phyloP scores from a whole-genome alignment of 2,113 vertebrate genomes.

The Aix galericulata region DNA sequence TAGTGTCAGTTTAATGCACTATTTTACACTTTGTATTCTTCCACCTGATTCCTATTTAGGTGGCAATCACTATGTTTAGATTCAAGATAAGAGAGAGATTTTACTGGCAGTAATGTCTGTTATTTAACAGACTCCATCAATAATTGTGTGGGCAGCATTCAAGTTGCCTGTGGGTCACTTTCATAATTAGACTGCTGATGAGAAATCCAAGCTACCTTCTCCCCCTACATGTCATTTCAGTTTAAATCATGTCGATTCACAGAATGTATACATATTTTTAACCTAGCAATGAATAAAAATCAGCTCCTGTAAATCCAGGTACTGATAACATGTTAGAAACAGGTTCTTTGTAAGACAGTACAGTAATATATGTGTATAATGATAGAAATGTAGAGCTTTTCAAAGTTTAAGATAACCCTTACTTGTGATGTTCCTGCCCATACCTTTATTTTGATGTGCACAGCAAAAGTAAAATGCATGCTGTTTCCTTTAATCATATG shows the following conservation, averaged over 20 bases:
- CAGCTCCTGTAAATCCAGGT: neutral
- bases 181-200: conserved; percentile 39
- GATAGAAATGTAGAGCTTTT: neutral
- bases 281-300: conserved; percentile 41
- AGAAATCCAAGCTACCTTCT: conserved; percentile 16
- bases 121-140: conserved; percentile 28
- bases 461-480: neutral
- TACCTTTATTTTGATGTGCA: neutral
- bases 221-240: neutral
- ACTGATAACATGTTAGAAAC: neutral
- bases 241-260: conserved; percentile 53
- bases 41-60: neutral
- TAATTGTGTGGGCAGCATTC: conserved; percentile 35
- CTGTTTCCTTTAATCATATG: neutral
- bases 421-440: neutral
- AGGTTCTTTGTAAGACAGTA: neutral
- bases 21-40: conserved; percentile 16
- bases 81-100: conserved; percentile 48
- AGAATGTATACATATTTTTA: neutral
- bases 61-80: conserved; percentile 11
- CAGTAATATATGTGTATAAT: neutral
- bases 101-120: neutral
- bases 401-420: neutral
- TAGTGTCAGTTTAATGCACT: conserved; percentile 10
- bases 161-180: neutral